These are phyloP conservation scores for Euplagia quadripunctaria DNA, from an alignment of 2,888 invertebrate species.

Conservation along the genomic window DNA sequence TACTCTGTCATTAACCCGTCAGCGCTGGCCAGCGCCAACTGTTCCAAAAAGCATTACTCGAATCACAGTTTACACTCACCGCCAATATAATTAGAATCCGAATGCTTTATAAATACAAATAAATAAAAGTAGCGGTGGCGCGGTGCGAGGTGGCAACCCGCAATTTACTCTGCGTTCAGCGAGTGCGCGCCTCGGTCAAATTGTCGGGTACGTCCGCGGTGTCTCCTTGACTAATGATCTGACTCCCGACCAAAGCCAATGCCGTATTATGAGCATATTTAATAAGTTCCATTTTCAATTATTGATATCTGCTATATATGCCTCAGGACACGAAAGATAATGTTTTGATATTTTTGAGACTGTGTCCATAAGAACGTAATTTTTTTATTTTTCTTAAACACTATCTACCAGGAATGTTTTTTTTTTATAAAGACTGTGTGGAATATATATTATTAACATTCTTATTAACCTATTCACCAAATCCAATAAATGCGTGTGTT, in stretches of 20 bases:
- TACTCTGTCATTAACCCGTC: constrained; percentile 84
- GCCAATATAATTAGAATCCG: constrained; percentile 81
- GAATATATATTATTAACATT: neutral
- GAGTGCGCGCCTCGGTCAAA: constrained; percentile 71
- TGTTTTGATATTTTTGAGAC: neutral
- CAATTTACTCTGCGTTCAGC: constrained; percentile 79
- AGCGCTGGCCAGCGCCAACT: constrained; percentile 78
- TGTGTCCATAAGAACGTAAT: neutral
- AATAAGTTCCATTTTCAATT: constrained; percentile 75
- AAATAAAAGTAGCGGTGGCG: constrained; percentile 81
- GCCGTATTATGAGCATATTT: constrained; percentile 75
- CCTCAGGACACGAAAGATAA: constrained; percentile 52
- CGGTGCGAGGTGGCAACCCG: constrained; percentile 80
- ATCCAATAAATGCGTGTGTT: neutral
- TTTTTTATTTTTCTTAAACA: neutral
- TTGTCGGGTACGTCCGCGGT: constrained; percentile 75
- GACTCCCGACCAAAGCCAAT: constrained; percentile 71
- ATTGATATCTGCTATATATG: constrained; percentile 76
- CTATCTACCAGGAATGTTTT: neutral
- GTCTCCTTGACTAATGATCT: constrained; percentile 84
- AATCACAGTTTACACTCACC: constrained; percentile 77
- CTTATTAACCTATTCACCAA: neutral
- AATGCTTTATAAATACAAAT: constrained; percentile 84
- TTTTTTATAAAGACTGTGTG: neutral
- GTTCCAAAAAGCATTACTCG: constrained; percentile 78